These are phyloP conservation scores for Dryococelus australis DNA, from an alignment of 2,888 invertebrate genomes.

Conservation along the genomic window DNA sequence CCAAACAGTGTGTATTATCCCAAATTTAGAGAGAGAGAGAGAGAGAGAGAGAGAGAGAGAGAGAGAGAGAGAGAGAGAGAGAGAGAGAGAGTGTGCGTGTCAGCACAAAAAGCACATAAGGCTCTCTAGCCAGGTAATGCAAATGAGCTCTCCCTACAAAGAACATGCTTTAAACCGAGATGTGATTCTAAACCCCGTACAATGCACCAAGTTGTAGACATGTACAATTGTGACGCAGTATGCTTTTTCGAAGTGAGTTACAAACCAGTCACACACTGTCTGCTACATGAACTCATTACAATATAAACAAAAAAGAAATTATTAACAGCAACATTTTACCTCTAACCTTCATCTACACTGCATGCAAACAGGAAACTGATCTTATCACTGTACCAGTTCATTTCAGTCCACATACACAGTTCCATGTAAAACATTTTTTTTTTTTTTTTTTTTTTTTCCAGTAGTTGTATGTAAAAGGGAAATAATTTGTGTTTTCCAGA, in stretches of 20 bases:
- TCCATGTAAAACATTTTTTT: neutral
- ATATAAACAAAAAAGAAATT: neutral
- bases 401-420: neutral
- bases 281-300: neutral
- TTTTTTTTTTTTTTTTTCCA: neutral
- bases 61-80: too few species aligned
- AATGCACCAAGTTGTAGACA: too few species aligned
- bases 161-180: too few species aligned
- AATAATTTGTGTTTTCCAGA: slow-evolving; percentile 27
- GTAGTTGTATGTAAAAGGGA: neutral
- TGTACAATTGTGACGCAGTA: too few species aligned
- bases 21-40: too few species aligned
- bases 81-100: too few species aligned
- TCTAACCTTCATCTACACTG: neutral
- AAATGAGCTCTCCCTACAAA: too few species aligned
- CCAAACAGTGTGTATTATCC: too few species aligned
- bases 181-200: too few species aligned
- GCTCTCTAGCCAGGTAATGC: too few species aligned
- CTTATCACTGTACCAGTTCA: neutral
- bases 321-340: neutral
- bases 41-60: too few species aligned
- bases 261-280: neutral
- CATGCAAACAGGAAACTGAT: neutral
- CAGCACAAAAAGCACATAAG: too few species aligned
- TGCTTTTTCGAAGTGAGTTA: neutral